Evolutionary conservation across 2,113 vertebrate genomes (phyloP), one percentile per base, ranked within the genome.

Genomic region (Tragulus kanchil): DNA sequence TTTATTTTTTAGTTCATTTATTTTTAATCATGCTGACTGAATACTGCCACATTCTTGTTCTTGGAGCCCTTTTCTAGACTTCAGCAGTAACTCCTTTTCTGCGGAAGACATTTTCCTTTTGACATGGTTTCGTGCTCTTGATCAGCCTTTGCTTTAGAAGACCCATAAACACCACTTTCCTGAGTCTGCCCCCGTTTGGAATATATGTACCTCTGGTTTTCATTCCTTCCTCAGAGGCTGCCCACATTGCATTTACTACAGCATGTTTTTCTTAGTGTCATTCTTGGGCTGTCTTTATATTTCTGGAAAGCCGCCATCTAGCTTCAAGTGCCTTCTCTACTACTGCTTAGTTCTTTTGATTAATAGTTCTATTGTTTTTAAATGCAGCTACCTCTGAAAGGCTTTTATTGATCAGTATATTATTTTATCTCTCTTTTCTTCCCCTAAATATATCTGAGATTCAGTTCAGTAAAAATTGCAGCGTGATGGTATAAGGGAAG

Each of bases 401-500:
- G n/a, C 26, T 23, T 4, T 62, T 36, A 65, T 61, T 90, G 45
- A 62, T 84, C 5, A 87, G 12, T 81, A 65, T 92, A 92, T 94
- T 61, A 82, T 83, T 97, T 89, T 85, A 92, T 96, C 48, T 91
- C 69, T 79, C 14, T 86, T 67, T 36, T 62, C 19, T 93, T 67
- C 81, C 42, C 83, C 52, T 42, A 42, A 83, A 45, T 73, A 48
- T 65, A 6, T 79, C 23, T 90, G 81, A 90, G 36, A 71, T 42
- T 26, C n/a, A 95, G 50, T 93, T 83, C 26, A 81, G 12, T 89
- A 16, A 52, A 56, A 89, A 90, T 71, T 90, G 6, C 77, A 92
- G 59, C 62, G 62, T 95, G 31, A 73, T 79, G 42, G 12, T 87
- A 75, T 36, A 58, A 93, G 50, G 54, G 54, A 82, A 7, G 12